These are phyloP conservation scores for Cyrtodaria siliqua DNA, from an alignment of 2,888 invertebrate genomes.

Conservation along the genomic window DNA sequence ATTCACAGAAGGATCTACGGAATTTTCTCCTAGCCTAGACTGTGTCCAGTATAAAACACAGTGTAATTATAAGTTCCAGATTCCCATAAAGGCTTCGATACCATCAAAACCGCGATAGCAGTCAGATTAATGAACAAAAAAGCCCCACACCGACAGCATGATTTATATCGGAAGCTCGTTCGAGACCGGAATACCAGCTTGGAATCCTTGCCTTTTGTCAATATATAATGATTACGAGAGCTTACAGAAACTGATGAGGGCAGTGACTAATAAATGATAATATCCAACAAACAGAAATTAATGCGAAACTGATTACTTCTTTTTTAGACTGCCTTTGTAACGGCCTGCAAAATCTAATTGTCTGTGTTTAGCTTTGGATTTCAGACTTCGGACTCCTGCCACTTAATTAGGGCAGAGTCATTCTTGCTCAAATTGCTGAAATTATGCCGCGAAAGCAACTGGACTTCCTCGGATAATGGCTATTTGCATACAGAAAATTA, in stretches of 20 bases:
- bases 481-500: constrained; percentile 49
- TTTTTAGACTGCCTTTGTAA: not conserved
- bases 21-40: too few species aligned
- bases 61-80: too few species aligned
- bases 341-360: too few species aligned
- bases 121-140: not conserved
- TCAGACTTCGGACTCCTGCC: not conserved
- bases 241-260: constrained; percentile 8
- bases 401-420: not conserved
- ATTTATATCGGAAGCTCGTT: constrained; percentile 88
- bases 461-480: constrained; percentile 25
- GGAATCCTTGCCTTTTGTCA: too few species aligned
- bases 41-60: too few species aligned
- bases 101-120: not conserved
- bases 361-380: too few species aligned
- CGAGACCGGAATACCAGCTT: too few species aligned
- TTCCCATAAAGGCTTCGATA: too few species aligned
- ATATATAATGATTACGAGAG: too few species aligned
- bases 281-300: constrained; percentile 42
- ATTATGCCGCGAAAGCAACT: constrained; percentile 31
- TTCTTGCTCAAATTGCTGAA: constrained; percentile 24
- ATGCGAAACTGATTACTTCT: constrained; percentile 35
- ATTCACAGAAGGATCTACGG: too few species aligned
- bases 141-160: not conserved
- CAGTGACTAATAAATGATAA: constrained; percentile 28